Evolutionary conservation across 2,888 invertebrate species (phyloP), one percentile per base, ranked within the genome.

Genomic region (Deilephila elpenor): DNA sequence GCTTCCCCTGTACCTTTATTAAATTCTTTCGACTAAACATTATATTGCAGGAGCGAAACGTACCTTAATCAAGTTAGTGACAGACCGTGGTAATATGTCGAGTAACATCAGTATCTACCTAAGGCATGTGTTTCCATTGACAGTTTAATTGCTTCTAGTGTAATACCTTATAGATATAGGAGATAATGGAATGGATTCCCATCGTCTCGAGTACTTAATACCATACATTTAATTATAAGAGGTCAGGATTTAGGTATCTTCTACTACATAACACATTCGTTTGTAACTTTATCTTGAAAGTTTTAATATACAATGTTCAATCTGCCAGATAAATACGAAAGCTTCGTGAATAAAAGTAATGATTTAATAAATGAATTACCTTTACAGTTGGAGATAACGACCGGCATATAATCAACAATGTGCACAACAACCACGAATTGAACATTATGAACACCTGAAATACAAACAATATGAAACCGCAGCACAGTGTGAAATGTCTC

Each of bases 361-460:
- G 11, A 44, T 44, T 44, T 44, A 44, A 44, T 3, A 11, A 44
- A 44, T 44, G 14, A 56, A 11, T 75, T 83, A 91, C 91, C 82
- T 86, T 86, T 34, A 90, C 73, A 20, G 87, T 84, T 20, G 91
- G 91, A 3, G 91, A 90, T 73, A 91, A 75, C 0, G 82, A 83
- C 79, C 90, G 83, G 75, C 91, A 91, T 77, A 91, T 88, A 20
- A 78, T 74, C 51, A 90, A 74, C 70, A 91, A 75, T 0, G 91
- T 90, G 51, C 84, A 82, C n/a, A 89, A 64, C 51, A 91, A 77
- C 88, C 89, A 89, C 0, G 83, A 76, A 73, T 80, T 84, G 73
- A 87, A 89, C 90, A 91, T 90, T 17, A 86, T 78, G 56, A 90
- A 82, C 44, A 91, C 79, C 91, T 91, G 83, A 6, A 84, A 85